Conservation (phyloP, 2,888 invertebrate species). For the Thereva nobilitata region DNA sequence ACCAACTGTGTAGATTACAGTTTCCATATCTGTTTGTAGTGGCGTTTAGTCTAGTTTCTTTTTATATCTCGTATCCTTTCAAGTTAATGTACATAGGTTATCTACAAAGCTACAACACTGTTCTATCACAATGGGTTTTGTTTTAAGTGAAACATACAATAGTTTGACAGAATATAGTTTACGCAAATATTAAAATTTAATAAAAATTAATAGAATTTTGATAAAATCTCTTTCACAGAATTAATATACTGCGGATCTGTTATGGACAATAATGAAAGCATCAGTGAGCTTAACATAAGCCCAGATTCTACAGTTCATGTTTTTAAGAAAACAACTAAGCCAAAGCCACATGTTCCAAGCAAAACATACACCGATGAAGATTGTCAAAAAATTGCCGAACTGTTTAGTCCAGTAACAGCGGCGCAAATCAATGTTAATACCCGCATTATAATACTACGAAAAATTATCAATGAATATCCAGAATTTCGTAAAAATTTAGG, state of each 20-base stretch:
- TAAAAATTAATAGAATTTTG: not conserved
- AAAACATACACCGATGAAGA: slow-evolving; percentile 43
- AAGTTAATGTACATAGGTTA: too few relatives aligned
- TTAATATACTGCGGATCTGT: slow-evolving; percentile 69
- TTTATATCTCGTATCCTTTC: too few relatives aligned
- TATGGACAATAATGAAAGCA: slow-evolving; percentile 63
- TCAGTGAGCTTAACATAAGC: slow-evolving; percentile 63
- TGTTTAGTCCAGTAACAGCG: slow-evolving; percentile 54
- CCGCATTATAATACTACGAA: slow-evolving; percentile 62
- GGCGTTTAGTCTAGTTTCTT: too few relatives aligned
- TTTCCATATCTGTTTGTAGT: too few relatives aligned
- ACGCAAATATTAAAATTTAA: not conserved
- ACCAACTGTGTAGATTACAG: too few relatives aligned
- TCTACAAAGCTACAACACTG: too few relatives aligned
- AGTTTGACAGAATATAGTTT: too few relatives aligned
- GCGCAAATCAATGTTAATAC: slow-evolving; percentile 58
- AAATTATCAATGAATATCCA: slow-evolving; percentile 69
- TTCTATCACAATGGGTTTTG: too few relatives aligned
- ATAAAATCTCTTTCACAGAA: slow-evolving; percentile 58
- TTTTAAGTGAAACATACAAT: too few relatives aligned
- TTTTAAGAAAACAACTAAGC: slow-evolving; percentile 54
- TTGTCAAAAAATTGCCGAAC: slow-evolving; percentile 35
- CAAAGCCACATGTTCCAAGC: slow-evolving; percentile 45
- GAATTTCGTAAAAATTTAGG: slow-evolving; percentile 70
- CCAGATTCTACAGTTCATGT: slow-evolving; percentile 64